These are phyloP conservation scores for Ischnus inquisitorius DNA, from an alignment of 2,888 invertebrate species.

Conservation along the genomic window DNA sequence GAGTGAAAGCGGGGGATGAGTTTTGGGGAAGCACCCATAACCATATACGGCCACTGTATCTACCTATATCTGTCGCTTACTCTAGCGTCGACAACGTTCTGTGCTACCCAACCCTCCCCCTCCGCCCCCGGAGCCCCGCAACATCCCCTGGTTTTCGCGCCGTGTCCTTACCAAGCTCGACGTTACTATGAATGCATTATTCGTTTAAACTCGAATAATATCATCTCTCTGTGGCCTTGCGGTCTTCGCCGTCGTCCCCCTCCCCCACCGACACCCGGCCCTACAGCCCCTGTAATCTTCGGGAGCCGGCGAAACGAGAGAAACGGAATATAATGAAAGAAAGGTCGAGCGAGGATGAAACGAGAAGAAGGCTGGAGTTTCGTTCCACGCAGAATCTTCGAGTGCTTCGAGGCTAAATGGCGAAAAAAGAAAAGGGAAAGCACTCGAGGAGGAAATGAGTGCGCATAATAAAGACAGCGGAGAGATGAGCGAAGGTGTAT, in stretches of 20 bases:
- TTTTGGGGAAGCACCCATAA: constrained; percentile 38
- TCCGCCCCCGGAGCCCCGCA: not conserved
- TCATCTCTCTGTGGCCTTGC: constrained; percentile 53
- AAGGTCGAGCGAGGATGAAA: not conserved
- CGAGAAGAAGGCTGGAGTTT: not conserved
- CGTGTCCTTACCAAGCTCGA: constrained; percentile 52
- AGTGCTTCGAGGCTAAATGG: too few species aligned
- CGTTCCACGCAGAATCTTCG: too few species aligned
- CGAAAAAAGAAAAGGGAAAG: too few species aligned
- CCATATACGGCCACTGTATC: constrained; percentile 38
- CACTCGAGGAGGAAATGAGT: too few species aligned
- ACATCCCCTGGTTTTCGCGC: not conserved
- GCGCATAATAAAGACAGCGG: too few species aligned
- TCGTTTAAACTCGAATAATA: constrained; percentile 69
- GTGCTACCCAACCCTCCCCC: constrained; percentile 1
- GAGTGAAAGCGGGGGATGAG: constrained; percentile 8
- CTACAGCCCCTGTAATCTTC: constrained; percentile 52
- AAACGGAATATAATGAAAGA: constrained; percentile 11
- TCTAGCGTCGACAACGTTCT: constrained; percentile 50
- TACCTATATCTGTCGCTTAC: constrained; percentile 23
- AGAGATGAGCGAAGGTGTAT: too few species aligned
- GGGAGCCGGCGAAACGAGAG: constrained; percentile 5
- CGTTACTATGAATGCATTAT: constrained; percentile 68
- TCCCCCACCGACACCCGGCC: too few species aligned
- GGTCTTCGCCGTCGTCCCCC: not conserved